These are phyloP conservation scores for Latrodectus elegans DNA, from an alignment of 2,888 invertebrate species.

Conservation along the genomic window DNA sequence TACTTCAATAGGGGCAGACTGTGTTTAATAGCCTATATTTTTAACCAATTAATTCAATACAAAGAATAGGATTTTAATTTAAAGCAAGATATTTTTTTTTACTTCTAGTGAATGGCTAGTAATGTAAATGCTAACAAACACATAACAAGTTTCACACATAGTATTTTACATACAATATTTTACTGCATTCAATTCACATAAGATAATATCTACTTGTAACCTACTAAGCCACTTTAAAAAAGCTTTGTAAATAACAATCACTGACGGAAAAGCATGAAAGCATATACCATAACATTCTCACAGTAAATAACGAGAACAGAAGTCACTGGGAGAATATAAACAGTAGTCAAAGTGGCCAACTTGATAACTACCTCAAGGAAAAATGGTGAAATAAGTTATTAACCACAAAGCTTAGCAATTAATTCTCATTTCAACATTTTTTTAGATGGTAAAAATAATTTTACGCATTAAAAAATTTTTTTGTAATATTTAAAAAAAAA, in stretches of 20 bases:
- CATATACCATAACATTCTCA: constrained; percentile 43
- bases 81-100: no score
- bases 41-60: no score
- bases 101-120: not conserved
- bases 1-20: no score
- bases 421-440: no score
- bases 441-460: no score
- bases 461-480: no score
- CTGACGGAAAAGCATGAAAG: constrained; percentile 31
- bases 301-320: constrained; percentile 23
- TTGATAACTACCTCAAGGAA: constrained; percentile 16
- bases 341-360: constrained; percentile 41
- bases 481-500: no score
- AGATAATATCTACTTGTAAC: constrained; percentile 43
- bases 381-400: not conserved
- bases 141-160: not conserved
- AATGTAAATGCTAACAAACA: not conserved
- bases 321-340: constrained; percentile 62
- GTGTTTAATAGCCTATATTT: no score
- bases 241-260: constrained; percentile 64
- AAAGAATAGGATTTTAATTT: no score
- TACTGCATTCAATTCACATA: constrained; percentile 52
- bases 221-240: constrained; percentile 66
- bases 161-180: not conserved
- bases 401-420: no score